Percentiles rank a stretch among this genome's conserved stretches.
phyloP scores from a whole-genome alignment of 1,140 invertebrate genomes.

The Drosophila tristis region DNA sequence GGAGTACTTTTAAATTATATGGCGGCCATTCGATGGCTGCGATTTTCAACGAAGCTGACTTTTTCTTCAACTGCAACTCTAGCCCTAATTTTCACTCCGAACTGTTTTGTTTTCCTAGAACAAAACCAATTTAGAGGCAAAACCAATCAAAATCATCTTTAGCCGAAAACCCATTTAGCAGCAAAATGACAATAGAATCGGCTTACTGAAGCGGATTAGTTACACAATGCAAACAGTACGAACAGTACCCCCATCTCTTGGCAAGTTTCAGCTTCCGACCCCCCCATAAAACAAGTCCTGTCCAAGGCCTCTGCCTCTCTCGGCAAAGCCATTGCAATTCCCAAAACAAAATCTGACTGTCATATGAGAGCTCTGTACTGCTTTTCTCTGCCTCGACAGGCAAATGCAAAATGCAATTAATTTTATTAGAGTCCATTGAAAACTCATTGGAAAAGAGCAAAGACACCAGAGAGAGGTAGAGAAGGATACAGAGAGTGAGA shows the following conservation, averaged over 20 bases:
- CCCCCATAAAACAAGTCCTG: not conserved
- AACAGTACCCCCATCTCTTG: not conserved
- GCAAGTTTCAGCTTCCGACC: too few relatives aligned
- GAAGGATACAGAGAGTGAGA: too few relatives aligned
- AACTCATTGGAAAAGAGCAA: conserved; percentile 44
- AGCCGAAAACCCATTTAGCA: conserved; percentile 13
- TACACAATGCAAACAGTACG: conserved; percentile 31
- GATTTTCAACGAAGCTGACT: too few relatives aligned
- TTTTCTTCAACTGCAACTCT: too few relatives aligned
- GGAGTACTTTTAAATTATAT: too few relatives aligned
- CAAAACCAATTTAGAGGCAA: not conserved
- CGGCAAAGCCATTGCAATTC: conserved; percentile 33
- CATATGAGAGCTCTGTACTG: conserved; percentile 35
- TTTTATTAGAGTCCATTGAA: conserved; percentile 64
- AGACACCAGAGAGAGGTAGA: not conserved
- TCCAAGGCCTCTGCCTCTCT: not conserved
- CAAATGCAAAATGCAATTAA: conserved; percentile 62
- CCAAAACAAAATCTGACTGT: conserved; percentile 31
- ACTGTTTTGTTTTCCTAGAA: not conserved
- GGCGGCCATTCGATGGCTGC: too few relatives aligned
- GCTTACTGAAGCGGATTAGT: conserved; percentile 34
- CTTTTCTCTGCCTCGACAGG: conserved; percentile 26
- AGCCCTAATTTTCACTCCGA: too few relatives aligned
- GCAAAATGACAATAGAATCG: not conserved
- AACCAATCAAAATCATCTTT: not conserved